Evolutionary conservation across 2,888 invertebrate species (phyloP).

Genomic region (Stenchaetothrips biformis): DNA sequence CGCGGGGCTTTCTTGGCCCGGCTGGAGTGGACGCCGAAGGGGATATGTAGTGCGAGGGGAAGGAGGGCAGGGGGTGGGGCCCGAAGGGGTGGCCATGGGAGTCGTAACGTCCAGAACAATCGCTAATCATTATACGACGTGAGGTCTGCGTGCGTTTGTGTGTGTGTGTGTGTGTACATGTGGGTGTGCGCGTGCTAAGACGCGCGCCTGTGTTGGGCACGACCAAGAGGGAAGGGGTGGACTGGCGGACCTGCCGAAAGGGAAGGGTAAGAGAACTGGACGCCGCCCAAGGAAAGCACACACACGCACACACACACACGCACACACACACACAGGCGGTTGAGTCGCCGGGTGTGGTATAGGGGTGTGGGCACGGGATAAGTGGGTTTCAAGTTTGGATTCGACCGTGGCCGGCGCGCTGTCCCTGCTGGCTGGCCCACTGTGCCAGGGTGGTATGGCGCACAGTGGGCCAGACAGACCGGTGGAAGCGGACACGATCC

Average conservation of each 20-base stretch:
- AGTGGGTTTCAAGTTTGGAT: constrained; percentile 23
- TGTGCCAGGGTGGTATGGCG: too few species aligned
- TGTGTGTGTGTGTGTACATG: not conserved
- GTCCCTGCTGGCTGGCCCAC: too few species aligned
- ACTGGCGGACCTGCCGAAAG: not conserved
- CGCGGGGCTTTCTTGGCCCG: not conserved
- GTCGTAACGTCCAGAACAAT: constrained; percentile 24
- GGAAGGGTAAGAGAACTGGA: not conserved
- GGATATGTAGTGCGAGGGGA: not conserved
- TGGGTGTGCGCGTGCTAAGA: constrained; percentile 11
- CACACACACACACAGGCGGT: not conserved
- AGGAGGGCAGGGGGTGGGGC: not conserved
- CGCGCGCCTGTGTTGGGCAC: not conserved
- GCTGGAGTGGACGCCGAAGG: constrained; percentile 4
- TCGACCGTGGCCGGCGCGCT: not conserved
- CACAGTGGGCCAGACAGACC: too few species aligned
- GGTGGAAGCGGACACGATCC: too few species aligned
- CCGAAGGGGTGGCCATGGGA: not conserved
- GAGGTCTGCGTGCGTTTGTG: not conserved
- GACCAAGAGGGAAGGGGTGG: not conserved
- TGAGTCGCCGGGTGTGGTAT: not conserved
- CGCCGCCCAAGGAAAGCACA: constrained; percentile 21
- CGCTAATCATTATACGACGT: constrained; percentile 21
- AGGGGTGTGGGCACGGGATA: not conserved
- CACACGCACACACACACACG: not conserved